These are phyloP conservation scores for Boloria selene DNA, from an alignment of 2,888 invertebrate genomes.

Conservation along the genomic window DNA sequence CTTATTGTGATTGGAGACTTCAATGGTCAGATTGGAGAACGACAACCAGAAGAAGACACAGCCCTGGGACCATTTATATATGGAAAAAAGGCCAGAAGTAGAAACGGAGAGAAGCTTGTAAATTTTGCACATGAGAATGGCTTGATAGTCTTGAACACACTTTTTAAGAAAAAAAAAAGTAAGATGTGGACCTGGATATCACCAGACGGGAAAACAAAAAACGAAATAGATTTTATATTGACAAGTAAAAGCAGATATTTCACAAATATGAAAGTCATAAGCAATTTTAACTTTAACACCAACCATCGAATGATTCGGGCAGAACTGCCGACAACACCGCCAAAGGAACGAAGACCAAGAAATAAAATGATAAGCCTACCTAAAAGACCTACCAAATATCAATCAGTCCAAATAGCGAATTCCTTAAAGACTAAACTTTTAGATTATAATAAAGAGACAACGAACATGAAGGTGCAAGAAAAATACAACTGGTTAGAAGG, in stretches of 20 bases:
- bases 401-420: too few relatives aligned
- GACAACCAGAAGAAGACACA: too few relatives aligned
- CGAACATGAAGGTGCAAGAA: constrained; percentile 27
- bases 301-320: constrained; percentile 45
- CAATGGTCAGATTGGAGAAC: too few relatives aligned
- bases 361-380: constrained; percentile 6
- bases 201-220: constrained; percentile 36
- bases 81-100: too few relatives aligned
- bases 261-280: too few relatives aligned
- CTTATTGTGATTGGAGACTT: too few relatives aligned
- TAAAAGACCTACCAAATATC: too few relatives aligned
- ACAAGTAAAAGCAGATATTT: too few relatives aligned
- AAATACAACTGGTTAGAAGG: constrained; percentile 38
- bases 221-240: neutral
- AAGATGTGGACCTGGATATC: constrained; percentile 38
- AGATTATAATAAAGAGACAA: too few relatives aligned
- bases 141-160: constrained; percentile 31
- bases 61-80: too few relatives aligned
- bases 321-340: constrained; percentile 38
- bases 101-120: too few relatives aligned
- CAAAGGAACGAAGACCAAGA: constrained; percentile 44
- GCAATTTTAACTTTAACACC: constrained; percentile 41
- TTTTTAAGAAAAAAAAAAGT: constrained; percentile 33
- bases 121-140: constrained; percentile 28
- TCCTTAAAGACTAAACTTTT: too few relatives aligned